Percentiles rank a stretch among this genome's conserved stretches.
Conservation (phyloP, 2,113 vertebrate species). For the Lamprologus speciosus region DNA sequence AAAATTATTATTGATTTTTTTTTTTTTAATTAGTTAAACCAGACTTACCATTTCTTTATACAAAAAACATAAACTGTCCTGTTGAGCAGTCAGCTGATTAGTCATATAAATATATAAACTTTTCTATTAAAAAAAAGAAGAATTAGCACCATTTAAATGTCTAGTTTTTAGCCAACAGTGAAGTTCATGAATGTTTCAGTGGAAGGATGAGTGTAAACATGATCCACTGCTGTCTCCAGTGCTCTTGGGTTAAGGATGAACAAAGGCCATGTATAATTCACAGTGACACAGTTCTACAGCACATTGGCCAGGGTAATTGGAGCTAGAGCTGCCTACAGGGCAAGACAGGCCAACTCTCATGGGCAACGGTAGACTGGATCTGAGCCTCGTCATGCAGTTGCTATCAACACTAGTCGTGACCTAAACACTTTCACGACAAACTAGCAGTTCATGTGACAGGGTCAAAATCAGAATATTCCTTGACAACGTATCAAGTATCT, state of each 20-base stretch:
- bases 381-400: not conserved
- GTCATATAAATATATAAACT: not conserved
- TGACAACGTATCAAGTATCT: constrained; percentile 37
- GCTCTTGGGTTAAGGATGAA: constrained; percentile 70
- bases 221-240: constrained; percentile 66
- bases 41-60: not conserved
- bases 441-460: constrained; percentile 44
- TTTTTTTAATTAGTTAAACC: not conserved
- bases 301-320: constrained; percentile 56
- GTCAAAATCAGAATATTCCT: constrained; percentile 46
- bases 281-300: constrained; percentile 54
- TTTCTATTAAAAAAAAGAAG: not conserved
- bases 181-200: constrained; percentile 61
- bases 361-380: not conserved
- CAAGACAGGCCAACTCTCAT: constrained; percentile 18
- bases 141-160: not conserved
- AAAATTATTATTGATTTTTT: not conserved
- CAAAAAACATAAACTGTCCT: not conserved
- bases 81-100: not conserved
- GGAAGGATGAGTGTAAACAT: constrained; percentile 63
- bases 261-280: constrained; percentile 73
- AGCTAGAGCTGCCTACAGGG: constrained; percentile 49
- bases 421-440: constrained; percentile 30
- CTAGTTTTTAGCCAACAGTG: constrained; percentile 18
- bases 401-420: constrained; percentile 38